Base-by-base conservation (phyloP, 1,140 invertebrate genomes). In the Hyles euphorbiae region DNA sequence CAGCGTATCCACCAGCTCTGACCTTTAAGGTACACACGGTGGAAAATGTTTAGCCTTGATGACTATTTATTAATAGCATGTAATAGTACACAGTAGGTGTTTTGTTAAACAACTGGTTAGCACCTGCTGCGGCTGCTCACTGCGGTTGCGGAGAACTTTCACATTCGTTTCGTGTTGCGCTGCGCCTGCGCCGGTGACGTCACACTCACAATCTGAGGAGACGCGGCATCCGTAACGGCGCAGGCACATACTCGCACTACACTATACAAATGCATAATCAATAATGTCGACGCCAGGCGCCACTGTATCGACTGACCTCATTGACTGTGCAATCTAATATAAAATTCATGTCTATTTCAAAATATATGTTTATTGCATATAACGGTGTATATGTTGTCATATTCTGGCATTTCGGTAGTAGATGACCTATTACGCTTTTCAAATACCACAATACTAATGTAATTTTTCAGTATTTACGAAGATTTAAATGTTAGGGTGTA, bases 111-210 rank as follows among this genome's bases (percentile, higher is more conserved):
- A 76, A 82, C 76, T 72, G 70, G 72, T 79, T 76, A 75, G 72
- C 72, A 83, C 72, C 79, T 78, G 75, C 61, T 75, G 68, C 61
- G 69, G 66, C 65, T 73, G 75, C 63, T 75, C 68, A 72, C 72
- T 81, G 72, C 65, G 70, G 69, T 74, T 74, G 69, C 73, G 67
- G 66, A 72, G 74, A 83, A 88, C 85, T 88, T 88, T 88, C 85
- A 88, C 85, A 86, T 86, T 86, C 78, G 76, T 71, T 76, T 60
- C 55, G 66, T 67, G 76, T 83, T 81, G 80, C 76, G 80, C 70
- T 78, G 81, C 68, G 75, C 70, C 67, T 69, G 77, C 70, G 76
- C 70, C 57, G 69, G 55, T 88, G 79, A 85, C 81, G 81, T 85
- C 83, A 85, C 78, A 63, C 47, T 53, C 55, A 50, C 60, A 63